Evolutionary conservation across 2,888 invertebrate species (phyloP).

Genomic region (Lasioglossum calceatum): DNA sequence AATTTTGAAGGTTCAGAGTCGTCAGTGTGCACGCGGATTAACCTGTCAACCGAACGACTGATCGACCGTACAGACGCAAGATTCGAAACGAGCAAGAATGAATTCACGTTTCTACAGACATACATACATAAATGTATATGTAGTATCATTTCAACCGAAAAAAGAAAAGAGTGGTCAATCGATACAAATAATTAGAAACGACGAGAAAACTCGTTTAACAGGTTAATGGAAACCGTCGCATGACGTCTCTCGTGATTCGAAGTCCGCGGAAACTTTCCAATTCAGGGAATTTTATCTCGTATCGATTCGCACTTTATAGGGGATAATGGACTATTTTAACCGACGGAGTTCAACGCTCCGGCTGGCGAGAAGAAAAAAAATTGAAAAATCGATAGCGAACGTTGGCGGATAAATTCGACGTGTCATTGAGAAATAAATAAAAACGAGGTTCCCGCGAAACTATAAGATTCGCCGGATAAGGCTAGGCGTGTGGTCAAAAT

Average conservation of each 20-base stretch:
- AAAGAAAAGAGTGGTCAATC: background rate
- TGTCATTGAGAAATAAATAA: background rate
- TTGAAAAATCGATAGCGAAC: slow-evolving; percentile 14
- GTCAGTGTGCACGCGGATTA: slow-evolving; percentile 35
- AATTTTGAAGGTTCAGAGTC: slow-evolving; percentile 38
- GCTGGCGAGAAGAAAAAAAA: background rate
- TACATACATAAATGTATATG: background rate
- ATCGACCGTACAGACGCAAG: background rate
- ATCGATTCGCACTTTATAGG: slow-evolving; percentile 26
- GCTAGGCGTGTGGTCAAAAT: background rate
- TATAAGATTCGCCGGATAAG: no score
- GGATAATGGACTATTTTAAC: background rate
- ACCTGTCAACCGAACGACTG: background rate
- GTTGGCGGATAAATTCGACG: background rate
- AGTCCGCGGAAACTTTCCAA: slow-evolving; percentile 5
- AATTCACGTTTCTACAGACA: background rate
- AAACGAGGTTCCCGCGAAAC: no score
- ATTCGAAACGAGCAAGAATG: background rate
- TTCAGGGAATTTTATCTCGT: slow-evolving; percentile 39
- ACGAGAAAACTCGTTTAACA: background rate
- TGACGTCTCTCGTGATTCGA: slow-evolving; percentile 38
- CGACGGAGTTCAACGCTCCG: background rate
- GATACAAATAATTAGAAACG: background rate
- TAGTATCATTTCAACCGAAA: no score
- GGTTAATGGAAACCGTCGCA: slow-evolving; percentile 13